Base-by-base conservation (phyloP, 2,797 vertebrate species). In the Microctenopoma stevenorrisi region DNA sequence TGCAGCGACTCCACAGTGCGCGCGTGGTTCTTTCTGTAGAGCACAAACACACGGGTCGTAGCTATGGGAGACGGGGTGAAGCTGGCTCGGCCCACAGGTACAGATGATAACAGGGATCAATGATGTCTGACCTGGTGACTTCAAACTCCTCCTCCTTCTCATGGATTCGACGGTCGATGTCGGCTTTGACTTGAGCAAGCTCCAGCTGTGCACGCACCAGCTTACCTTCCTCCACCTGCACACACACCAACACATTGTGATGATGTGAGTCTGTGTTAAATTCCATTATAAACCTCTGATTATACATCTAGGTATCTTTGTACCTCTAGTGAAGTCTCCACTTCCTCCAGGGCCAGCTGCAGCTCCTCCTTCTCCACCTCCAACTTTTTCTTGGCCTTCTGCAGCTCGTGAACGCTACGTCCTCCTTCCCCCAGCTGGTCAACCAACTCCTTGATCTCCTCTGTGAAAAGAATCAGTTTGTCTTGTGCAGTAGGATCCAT, bases 141-240 rank as follows among this genome's bases (percentile, higher is more conserved):
- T 95, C 92, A 85, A 93, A 93, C 85, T 94, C 92, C 42, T 95
- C 93, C 80, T 94, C 93, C 73, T 95, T 94, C 80, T 94, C 86
- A 0, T 92, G 88, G 65, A 94, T 91, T 71, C 92, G 91, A 11
- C 87, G 78, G 72, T 95, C 89, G 0, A 90, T 90, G 56, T 93
- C 93, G 22, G 93, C 92, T 77, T 95, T 95, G 48, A 94, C 88
- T 66, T 94, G 92, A 68, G 93, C 91, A 49, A 92, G 49, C 83
- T 93, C 91, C 77, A 96, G 80, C 70, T 94, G 94, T 42, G 93
- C 79, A 22, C 86, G 85, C 0, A 94, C 89, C 68, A 92, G 69
- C 59, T 94, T 94, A 52, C 88, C 92, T 68, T 93, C 92, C 86
- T 95, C 92, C 73, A 92, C 90, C 91, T 94, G 69, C 6, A 65